A percentile compares a stretch with the other conserved stretches of the same genome.
These are phyloP conservation scores for Montifringilla adamsi DNA, from an alignment of 2,113 vertebrate genomes.

Conservation along the genomic window DNA sequence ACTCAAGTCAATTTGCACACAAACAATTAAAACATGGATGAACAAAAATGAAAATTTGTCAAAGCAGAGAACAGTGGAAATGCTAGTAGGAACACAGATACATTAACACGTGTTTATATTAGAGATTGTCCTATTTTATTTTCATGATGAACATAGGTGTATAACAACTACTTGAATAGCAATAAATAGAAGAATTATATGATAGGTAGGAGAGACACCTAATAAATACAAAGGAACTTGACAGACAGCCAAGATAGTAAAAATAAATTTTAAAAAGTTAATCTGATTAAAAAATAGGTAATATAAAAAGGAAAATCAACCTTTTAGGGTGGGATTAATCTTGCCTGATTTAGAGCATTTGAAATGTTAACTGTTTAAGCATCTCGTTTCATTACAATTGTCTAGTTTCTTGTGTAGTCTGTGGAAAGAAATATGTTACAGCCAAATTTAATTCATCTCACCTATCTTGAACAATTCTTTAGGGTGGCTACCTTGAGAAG, in stretches of 20 bases:
- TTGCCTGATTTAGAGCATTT: not conserved
- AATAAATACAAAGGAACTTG: not conserved
- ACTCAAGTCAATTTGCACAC: not conserved
- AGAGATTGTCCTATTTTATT: not conserved
- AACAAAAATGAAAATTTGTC: not conserved
- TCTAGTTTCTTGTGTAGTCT: not conserved
- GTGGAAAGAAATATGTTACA: not conserved
- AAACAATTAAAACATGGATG: not conserved
- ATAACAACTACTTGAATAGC: not conserved
- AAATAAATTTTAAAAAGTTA: not conserved
- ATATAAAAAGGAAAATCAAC: not conserved
- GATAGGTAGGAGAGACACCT: not conserved
- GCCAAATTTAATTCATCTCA: not conserved
- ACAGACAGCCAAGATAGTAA: not conserved
- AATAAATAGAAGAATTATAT: not conserved
- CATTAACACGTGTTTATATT: not conserved
- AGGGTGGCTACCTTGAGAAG: not conserved
- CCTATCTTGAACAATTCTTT: not conserved
- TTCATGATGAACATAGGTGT: not conserved
- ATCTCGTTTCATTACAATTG: not conserved
- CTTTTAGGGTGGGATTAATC: not conserved
- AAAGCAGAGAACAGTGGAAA: not conserved
- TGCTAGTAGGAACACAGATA: not conserved
- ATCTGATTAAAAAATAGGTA: not conserved
- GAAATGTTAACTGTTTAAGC: not conserved